Conservation (phyloP, 2,888 invertebrate species). For the Nemotelus nigrinus region DNA sequence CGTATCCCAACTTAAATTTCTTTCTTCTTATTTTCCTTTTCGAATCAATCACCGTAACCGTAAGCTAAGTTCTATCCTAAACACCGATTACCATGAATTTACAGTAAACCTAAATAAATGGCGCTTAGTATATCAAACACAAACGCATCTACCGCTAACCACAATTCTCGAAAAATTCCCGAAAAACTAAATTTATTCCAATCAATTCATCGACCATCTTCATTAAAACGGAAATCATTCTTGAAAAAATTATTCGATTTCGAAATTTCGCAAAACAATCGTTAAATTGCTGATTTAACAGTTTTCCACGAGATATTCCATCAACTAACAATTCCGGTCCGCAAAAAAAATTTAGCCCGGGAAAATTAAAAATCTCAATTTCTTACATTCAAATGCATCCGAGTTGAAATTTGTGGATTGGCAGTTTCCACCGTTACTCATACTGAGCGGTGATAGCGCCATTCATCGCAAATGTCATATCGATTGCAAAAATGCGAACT, state of each 20-base stretch:
- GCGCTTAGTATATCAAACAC: neutral
- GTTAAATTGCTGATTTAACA: slow-evolving; percentile 8
- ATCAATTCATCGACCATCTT: slow-evolving; percentile 25
- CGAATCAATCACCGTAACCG: slow-evolving; percentile 16
- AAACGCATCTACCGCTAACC: slow-evolving; percentile 28
- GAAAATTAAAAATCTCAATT: neutral
- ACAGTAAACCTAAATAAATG: too few relatives aligned
- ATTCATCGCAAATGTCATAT: neutral
- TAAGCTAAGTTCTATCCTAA: neutral
- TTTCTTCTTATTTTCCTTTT: neutral
- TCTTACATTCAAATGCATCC: slow-evolving; percentile 19
- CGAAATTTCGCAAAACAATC: neutral
- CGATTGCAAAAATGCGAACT: neutral
- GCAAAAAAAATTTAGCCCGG: slow-evolving; percentile 14
- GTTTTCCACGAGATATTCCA: slow-evolving; percentile 4
- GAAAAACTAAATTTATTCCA: slow-evolving; percentile 19
- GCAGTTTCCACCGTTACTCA: neutral
- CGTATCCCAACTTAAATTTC: too few relatives aligned
- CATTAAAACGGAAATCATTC: slow-evolving; percentile 34
- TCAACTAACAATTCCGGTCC: neutral
- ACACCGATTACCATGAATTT: too few relatives aligned
- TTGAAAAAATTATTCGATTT: neutral
- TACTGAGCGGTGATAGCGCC: neutral
- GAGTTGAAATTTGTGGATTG: slow-evolving; percentile 12
- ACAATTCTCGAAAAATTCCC: slow-evolving; percentile 3